Percentiles rank a stretch among this genome's conserved stretches.
These are phyloP conservation scores for Sphyrna mokarran DNA, from an alignment of 2,113 vertebrate genomes.

Conservation along the genomic window DNA sequence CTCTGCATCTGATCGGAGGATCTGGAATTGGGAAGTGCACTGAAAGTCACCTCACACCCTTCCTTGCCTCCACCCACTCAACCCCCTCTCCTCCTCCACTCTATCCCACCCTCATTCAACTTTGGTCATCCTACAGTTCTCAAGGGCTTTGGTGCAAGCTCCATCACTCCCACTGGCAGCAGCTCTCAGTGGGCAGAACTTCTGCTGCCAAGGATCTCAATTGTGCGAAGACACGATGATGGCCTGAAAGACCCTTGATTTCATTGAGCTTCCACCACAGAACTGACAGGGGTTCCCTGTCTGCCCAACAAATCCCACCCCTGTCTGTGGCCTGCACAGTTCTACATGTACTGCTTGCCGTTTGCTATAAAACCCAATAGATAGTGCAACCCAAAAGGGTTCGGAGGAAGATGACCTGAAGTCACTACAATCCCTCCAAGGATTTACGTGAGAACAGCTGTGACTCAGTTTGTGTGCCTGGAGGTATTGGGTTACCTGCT, in stretches of 20 bases:
- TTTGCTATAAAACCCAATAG: not conserved
- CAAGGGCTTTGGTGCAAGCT: not conserved
- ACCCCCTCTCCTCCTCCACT: too few species aligned
- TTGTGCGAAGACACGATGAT: not conserved
- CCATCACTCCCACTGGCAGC: not conserved
- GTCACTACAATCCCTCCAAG: not conserved
- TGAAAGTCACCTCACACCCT: not conserved
- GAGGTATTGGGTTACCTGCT: constrained; percentile 22
- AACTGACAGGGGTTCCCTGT: not conserved
- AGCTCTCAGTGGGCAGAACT: too few species aligned
- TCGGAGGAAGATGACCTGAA: not conserved
- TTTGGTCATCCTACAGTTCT: not conserved
- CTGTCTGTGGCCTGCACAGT: not conserved
- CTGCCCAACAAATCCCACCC: not conserved
- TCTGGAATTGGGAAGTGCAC: not conserved
- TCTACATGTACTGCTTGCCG: not conserved
- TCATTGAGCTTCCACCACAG: not conserved
- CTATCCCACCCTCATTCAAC: not conserved
- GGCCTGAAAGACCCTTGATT: too few species aligned
- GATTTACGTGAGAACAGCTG: not conserved
- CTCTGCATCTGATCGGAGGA: not conserved
- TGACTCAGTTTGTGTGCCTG: not conserved
- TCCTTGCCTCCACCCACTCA: too few species aligned
- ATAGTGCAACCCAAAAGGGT: not conserved
- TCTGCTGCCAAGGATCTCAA: not conserved